Evolutionary conservation across 2,888 invertebrate genomes (phyloP).

Genomic region (Thumatha senex): DNA sequence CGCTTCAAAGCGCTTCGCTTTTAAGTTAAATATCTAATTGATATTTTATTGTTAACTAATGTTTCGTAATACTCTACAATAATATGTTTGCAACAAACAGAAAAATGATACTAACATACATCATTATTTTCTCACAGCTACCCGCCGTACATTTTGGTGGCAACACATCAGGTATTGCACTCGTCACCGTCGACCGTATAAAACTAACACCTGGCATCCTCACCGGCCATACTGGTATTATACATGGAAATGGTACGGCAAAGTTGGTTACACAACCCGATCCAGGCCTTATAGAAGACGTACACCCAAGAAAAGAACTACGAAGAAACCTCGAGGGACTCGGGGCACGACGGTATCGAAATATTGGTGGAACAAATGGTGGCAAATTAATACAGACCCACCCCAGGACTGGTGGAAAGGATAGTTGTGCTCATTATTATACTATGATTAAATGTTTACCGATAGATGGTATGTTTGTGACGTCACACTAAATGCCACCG

Average conservation of each 20-base stretch:
- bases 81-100: no score
- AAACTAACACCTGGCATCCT: background rate
- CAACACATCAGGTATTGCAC: background rate
- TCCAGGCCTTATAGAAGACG: background rate
- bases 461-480: no score
- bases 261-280: background rate
- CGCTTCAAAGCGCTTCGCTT: no score
- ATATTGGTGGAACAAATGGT: constrained; percentile 4
- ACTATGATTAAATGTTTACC: no score
- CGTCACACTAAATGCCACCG: no score
- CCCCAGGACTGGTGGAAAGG: constrained; percentile 1
- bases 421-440: background rate
- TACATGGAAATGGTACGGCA: background rate
- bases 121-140: no score
- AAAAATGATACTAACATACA: no score
- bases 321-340: background rate
- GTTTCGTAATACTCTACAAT: no score
- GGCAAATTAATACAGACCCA: background rate
- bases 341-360: background rate
- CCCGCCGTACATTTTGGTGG: no score
- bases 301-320: background rate
- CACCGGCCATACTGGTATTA: background rate
- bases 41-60: no score
- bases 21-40: no score
- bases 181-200: background rate